Base-by-base conservation (phyloP, 2,797 vertebrate genomes). In the Gymnoscopelus braueri region DNA sequence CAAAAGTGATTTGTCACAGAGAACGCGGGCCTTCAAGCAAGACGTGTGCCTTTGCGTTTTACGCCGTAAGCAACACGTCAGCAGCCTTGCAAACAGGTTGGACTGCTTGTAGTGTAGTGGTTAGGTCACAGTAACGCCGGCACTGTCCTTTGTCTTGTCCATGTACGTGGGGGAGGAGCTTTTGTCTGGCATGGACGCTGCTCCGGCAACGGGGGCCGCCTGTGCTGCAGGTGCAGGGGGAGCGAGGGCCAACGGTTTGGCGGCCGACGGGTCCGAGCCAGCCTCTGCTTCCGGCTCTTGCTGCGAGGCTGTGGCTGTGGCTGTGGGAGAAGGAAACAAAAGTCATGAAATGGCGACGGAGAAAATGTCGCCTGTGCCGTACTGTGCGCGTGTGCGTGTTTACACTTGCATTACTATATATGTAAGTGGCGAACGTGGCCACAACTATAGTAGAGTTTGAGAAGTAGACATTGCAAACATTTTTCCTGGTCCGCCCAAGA, bases 111-210 rank as follows among this genome's bases (percentile, higher is more conserved):
- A 87, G 82, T 82, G 80, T 86, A 81, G 72, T 63, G 63, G 80
- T 93, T 93, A 95, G 81, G 94, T 94, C 60, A 94, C 87, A 85
- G 96, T 96, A 77, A 97, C 95, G 24, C 94, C 93, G 82, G 94
- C 87, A 68, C 87, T 91, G 81, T 97, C 96, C 89, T 97, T 98
- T 94, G 88, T 95, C 87, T 98, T 99, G 83, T 99, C 98, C 0
- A 93, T 58, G 23, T 76, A 88, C 57, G 90, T 71, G 49, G 93
- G 91, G 47, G 92, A 91, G 24, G 92, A 82, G 88, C 95, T 96
- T 92, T 97, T 98, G 82, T 97, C 96, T 74, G 95, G 91, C 87
- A 94, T 80, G 53, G 91, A 90, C 85, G 90, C 87, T 4, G 93
- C 73, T 77, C 91, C 95, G 0, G 94, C 56, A 3, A 96, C 85